phyloP scores from a whole-genome alignment of 2,888 invertebrate species.

The Laspeyria flexula region DNA sequence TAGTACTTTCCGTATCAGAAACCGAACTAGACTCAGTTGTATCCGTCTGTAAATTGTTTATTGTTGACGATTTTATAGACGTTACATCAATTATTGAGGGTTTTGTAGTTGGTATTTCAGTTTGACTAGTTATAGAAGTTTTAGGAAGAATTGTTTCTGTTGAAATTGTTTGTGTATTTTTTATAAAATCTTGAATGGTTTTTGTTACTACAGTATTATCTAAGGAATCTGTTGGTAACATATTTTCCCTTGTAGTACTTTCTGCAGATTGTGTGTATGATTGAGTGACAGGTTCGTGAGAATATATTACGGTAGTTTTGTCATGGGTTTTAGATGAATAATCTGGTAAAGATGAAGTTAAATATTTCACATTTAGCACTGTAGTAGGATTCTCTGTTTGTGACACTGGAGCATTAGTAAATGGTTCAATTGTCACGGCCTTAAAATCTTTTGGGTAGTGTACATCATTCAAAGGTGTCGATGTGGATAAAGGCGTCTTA shows the following conservation, averaged over 20 bases:
- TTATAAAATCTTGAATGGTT: not conserved
- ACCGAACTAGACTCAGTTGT: not conserved
- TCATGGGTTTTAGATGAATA: not conserved
- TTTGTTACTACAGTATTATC: not conserved
- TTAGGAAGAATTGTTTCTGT: not conserved
- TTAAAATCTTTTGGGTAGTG: not conserved
- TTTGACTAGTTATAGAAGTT: not conserved
- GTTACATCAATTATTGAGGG: not conserved
- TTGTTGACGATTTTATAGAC: not conserved
- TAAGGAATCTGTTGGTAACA: not conserved
- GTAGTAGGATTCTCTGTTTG: not conserved
- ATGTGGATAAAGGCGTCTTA: not conserved
- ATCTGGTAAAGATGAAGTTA: not conserved
- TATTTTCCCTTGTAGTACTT: not conserved
- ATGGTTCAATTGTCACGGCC: not conserved
- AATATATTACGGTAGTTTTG: not conserved
- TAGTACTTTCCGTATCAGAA: constrained; percentile 7
- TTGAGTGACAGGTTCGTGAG: not conserved
- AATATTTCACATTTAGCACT: not conserved
- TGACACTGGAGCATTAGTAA: not conserved
- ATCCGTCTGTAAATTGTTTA: constrained; percentile 1
- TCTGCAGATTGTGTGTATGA: not conserved
- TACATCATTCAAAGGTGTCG: not conserved
- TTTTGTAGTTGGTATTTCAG: not conserved
- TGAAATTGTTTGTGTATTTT: not conserved